Percentiles rank a stretch among this genome's conserved stretches.
Evolutionary conservation across 2,113 vertebrate genomes (phyloP).

Genomic region (Neodon shergylaensis): DNA sequence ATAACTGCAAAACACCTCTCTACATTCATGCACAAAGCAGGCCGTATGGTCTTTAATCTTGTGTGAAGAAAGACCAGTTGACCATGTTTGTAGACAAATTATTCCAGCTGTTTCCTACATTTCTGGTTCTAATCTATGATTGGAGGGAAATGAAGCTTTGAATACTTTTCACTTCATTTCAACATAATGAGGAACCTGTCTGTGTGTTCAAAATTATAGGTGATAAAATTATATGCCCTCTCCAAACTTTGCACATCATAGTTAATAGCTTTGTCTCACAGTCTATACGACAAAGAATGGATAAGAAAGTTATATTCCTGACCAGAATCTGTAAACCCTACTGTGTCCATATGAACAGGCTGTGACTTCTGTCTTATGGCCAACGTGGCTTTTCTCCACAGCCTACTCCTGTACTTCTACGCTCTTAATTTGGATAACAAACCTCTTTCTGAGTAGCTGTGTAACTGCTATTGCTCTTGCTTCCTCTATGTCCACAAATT

Average conservation of each 20-base stretch:
- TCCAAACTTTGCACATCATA: neutral
- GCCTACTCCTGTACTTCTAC: accelerated
- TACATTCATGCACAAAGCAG: neutral
- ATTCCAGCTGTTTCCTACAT: accelerated
- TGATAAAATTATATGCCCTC: neutral
- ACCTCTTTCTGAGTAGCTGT: neutral
- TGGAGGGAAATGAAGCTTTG: neutral
- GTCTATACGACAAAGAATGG: neutral
- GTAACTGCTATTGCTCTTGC: neutral
- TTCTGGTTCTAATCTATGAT: accelerated
- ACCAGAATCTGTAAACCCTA: accelerated
- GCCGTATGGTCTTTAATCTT: accelerated
- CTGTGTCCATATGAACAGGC: too few species aligned
- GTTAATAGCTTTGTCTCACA: neutral
- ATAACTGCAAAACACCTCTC: neutral
- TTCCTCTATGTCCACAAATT: accelerated
- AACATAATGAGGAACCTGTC: accelerated
- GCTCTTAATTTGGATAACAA: neutral
- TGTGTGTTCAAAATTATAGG: neutral
- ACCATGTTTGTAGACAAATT: accelerated
- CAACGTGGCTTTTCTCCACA: neutral
- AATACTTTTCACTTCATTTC: neutral
- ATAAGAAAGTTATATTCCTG: neutral
- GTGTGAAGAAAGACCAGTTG: accelerated
- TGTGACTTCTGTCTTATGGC: neutral